A percentile compares a stretch with the other conserved stretches of the same genome.
Evolutionary conservation across 2,888 invertebrate species (phyloP).

Genomic region (Corythucha ciliata): DNA sequence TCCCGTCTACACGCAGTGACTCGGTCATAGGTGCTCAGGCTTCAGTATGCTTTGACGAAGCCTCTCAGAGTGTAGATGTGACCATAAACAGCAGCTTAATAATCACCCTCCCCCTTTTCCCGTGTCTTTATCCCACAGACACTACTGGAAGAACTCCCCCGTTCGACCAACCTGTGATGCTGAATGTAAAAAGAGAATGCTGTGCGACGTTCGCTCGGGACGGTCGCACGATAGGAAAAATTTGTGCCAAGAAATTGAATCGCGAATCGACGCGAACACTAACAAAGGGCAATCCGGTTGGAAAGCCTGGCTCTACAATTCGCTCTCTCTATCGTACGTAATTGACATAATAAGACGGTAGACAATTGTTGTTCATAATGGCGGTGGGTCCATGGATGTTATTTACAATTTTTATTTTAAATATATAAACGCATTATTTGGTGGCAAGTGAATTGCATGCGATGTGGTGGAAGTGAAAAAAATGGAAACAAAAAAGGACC

Average conservation of each 20-base stretch:
- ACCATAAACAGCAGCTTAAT: not conserved
- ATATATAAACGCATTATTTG: too few species aligned
- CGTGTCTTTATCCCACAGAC: too few species aligned
- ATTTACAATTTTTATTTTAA: too few species aligned
- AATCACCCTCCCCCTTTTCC: not conserved
- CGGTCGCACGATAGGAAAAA: constrained; percentile 76
- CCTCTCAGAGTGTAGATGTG: not conserved
- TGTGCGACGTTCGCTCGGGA: constrained; percentile 80
- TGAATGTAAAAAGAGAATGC: constrained; percentile 72
- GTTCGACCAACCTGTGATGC: constrained; percentile 71
- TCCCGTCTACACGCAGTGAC: too few species aligned
- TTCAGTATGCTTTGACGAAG: not conserved
- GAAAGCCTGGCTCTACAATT: constrained; percentile 81
- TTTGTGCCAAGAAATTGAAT: constrained; percentile 72
- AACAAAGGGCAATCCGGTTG: constrained; percentile 54
- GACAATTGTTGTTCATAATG: too few species aligned
- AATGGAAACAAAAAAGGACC: too few species aligned
- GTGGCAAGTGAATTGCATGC: too few species aligned
- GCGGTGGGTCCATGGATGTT: too few species aligned
- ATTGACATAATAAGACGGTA: too few species aligned
- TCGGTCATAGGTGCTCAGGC: too few species aligned
- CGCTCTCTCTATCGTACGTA: constrained; percentile 80
- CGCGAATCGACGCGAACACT: constrained; percentile 67
- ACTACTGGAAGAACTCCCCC: constrained; percentile 84
- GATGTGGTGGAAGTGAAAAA: too few species aligned